Evolutionary conservation across 2,113 vertebrate genomes (phyloP).

Genomic region (Piprites chloris): DNA sequence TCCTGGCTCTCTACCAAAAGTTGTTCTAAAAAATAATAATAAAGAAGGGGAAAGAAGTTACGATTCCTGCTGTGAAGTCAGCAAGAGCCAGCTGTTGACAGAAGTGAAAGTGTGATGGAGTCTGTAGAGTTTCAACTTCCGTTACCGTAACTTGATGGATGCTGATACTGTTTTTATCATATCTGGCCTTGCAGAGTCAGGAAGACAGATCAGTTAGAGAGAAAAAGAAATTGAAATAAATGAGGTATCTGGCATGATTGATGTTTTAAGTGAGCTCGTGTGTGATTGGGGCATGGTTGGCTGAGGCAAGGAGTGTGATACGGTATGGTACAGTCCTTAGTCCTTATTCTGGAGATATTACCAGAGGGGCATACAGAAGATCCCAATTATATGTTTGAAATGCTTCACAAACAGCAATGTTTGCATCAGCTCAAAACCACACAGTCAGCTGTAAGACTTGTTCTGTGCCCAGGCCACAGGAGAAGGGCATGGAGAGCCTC

Average conservation of each 20-base stretch:
- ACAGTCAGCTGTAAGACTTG: accelerated
- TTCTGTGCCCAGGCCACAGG: neutral
- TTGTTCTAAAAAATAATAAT: constrained; percentile 1
- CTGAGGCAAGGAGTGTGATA: neutral
- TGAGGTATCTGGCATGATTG: neutral
- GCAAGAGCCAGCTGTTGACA: neutral
- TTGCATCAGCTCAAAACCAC: neutral
- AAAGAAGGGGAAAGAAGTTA: neutral
- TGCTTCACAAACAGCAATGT: accelerated
- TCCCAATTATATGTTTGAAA: neutral
- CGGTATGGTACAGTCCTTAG: neutral
- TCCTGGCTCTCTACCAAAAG: neutral
- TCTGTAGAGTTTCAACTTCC: neutral
- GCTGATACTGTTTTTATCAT: constrained; percentile 8
- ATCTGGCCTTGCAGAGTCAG: neutral
- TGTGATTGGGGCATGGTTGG: neutral
- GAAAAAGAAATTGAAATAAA: neutral
- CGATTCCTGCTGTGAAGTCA: neutral
- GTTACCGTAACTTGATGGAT: neutral
- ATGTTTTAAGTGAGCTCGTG: neutral
- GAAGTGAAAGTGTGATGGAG: neutral
- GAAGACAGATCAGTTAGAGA: neutral
- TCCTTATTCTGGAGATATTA: neutral
- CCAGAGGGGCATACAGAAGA: neutral
- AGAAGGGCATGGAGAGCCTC: neutral